Conservation (phyloP, 2,797 vertebrate species). For the Geotrypetes seraphini region DNA sequence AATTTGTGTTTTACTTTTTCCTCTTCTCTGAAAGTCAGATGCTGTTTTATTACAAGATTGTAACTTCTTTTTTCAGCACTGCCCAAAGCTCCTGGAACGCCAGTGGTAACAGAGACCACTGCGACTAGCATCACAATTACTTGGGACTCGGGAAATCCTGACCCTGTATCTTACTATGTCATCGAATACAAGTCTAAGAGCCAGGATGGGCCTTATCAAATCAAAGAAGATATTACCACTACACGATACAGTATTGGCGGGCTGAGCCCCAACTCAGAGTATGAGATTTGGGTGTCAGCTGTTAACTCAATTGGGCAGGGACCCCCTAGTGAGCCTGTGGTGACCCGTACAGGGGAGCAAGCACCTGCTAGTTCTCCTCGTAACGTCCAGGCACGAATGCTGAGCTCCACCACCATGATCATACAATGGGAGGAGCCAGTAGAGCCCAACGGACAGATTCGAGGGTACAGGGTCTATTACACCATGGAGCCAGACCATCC, state of each 20-base stretch:
- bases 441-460: conserved; percentile 94
- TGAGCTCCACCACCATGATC: conserved; percentile 91
- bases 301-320: conserved; percentile 95
- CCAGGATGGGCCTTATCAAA: conserved; percentile 89
- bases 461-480: conserved; percentile 92
- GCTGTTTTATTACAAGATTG: not conserved
- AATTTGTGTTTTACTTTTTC: too few species aligned
- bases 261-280: conserved; percentile 94
- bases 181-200: conserved; percentile 93
- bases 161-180: conserved; percentile 89
- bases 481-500: conserved; percentile 86
- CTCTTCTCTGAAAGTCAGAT: too few species aligned
- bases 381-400: conserved; percentile 86
- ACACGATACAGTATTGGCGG: conserved; percentile 96
- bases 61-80: conserved; percentile 64
- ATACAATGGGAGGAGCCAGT: conserved; percentile 96
- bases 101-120: conserved; percentile 90
- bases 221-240: conserved; percentile 90
- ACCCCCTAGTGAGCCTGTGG: conserved; percentile 86
- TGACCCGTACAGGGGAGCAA: conserved; percentile 88
- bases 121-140: conserved; percentile 97
- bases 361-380: conserved; percentile 89
- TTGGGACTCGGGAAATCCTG: conserved; percentile 96
- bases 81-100: conserved; percentile 89
- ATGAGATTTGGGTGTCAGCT: conserved; percentile 90